These are phyloP conservation scores for Phaonia tiefii DNA, from an alignment of 2,888 invertebrate genomes.

Conservation along the genomic window DNA sequence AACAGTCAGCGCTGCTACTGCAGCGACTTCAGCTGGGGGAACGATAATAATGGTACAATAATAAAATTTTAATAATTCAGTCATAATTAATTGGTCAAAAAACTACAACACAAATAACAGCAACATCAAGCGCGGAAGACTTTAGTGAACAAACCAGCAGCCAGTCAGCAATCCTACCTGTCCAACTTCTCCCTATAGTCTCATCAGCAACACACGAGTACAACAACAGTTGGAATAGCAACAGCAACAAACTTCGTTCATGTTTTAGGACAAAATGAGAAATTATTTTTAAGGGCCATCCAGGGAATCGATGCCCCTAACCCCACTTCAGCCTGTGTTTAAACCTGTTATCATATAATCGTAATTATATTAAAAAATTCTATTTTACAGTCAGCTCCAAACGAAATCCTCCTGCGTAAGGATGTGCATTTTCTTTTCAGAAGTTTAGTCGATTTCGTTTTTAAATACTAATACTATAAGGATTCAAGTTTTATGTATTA, in stretches of 20 bases:
- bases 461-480: too few relatives aligned
- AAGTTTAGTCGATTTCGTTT: too few relatives aligned
- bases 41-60: conserved; percentile 25
- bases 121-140: neutral
- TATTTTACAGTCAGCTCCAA: neutral
- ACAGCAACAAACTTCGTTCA: neutral
- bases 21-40: neutral
- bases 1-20: neutral
- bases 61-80: conserved; percentile 45
- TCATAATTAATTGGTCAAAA: conserved; percentile 39
- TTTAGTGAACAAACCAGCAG: conserved; percentile 5
- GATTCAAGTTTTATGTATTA: too few relatives aligned
- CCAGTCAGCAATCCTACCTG: neutral
- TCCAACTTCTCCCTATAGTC: neutral
- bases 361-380: conserved; percentile 25
- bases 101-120: neutral
- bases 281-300: conserved; percentile 44
- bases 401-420: neutral
- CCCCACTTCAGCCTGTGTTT: conserved; percentile 7
- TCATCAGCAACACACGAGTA: neutral
- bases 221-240: too few relatives aligned
- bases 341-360: conserved; percentile 47
- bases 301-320: conserved; percentile 33
- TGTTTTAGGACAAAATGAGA: conserved; percentile 30
- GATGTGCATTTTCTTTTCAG: too few relatives aligned